Conservation (phyloP, 2,888 invertebrate genomes). For the Lydus trimaculatus region DNA sequence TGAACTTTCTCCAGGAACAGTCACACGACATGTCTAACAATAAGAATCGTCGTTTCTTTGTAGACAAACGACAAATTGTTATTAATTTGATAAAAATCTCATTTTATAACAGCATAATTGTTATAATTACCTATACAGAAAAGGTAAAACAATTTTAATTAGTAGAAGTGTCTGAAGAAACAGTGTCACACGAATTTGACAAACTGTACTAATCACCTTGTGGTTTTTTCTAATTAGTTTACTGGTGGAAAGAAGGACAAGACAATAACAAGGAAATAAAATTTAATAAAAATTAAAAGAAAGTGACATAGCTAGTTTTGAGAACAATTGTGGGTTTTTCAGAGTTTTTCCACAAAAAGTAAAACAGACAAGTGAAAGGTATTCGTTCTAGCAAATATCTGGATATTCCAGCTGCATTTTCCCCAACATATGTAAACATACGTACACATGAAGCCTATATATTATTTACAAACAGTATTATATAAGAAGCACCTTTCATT, state of each 20-base stretch:
- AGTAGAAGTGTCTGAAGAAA: no score
- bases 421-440: no score
- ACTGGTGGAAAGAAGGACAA: background rate
- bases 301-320: background rate
- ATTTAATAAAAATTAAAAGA: background rate
- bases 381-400: background rate
- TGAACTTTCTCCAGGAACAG: background rate
- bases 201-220: background rate
- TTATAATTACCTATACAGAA: background rate
- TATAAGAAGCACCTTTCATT: no score
- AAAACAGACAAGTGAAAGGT: background rate
- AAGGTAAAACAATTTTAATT: background rate
- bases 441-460: no score
- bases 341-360: background rate
- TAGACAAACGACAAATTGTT: background rate
- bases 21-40: constrained; percentile 1
- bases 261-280: background rate
- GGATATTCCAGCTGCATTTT: background rate
- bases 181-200: no score
- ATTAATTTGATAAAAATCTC: background rate
- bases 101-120: background rate
- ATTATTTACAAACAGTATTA: no score
- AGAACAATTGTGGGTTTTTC: background rate
- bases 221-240: background rate
- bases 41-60: background rate